Conservation (phyloP, 2,888 invertebrate species). For the Villa cingulata region DNA sequence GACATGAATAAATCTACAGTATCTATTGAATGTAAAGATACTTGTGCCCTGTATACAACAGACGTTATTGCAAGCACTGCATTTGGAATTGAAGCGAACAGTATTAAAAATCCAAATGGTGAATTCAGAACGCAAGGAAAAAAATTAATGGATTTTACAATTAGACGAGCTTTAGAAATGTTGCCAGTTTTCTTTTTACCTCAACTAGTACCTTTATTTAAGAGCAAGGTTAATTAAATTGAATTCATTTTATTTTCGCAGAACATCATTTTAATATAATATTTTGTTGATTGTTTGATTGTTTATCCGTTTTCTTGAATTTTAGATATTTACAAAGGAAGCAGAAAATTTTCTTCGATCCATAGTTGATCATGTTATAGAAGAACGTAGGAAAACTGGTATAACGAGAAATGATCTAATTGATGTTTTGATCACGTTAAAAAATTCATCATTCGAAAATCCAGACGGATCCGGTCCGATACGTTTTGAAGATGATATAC, state of each 20-base stretch:
- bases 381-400: conserved; percentile 31
- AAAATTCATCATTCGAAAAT: conserved; percentile 14
- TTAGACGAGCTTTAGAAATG: conserved; percentile 22
- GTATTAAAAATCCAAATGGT: conserved; percentile 32
- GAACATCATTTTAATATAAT: no score
- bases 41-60: conserved; percentile 31
- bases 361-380: conserved; percentile 33
- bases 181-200: conserved; percentile 28
- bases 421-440: conserved; percentile 37
- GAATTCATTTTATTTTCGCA: no score
- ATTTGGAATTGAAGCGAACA: conserved; percentile 37
- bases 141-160: conserved; percentile 21
- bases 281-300: no score
- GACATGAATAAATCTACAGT: conserved; percentile 7
- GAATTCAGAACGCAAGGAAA: conserved; percentile 35
- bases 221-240: conserved; percentile 19
- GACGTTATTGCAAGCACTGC: conserved; percentile 39
- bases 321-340: no score
- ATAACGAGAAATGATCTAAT: conserved; percentile 37
- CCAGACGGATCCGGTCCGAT: background rate
- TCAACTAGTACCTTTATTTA: conserved; percentile 21
- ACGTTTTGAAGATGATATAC: conserved; percentile 7
- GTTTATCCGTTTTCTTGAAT: no score
- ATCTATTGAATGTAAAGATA: conserved; percentile 27
- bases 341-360: conserved; percentile 13